A percentile compares a stretch with the other conserved stretches of the same genome.
Conservation (phyloP, 1,140 invertebrate genomes). For the Magallana ariakensis region DNA sequence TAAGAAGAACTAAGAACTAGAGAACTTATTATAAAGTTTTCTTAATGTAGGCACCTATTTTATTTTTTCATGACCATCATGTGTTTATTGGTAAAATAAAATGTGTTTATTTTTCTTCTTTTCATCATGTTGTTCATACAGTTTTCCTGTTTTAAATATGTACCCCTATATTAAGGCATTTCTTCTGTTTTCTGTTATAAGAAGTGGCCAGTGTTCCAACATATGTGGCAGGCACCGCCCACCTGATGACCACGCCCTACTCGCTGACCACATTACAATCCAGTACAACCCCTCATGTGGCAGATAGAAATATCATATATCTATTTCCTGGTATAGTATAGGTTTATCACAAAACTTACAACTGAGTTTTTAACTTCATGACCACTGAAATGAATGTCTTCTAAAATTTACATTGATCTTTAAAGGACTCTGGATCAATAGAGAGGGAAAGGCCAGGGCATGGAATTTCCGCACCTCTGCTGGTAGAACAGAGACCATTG, state of each 20-base stretch:
- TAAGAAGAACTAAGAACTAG: too few species aligned
- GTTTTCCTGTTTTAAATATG: background rate
- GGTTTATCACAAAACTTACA: too few species aligned
- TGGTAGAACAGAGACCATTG: background rate
- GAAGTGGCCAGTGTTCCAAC: constrained; percentile 48
- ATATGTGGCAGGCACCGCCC: constrained; percentile 43
- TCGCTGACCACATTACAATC: background rate
- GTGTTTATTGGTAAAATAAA: too few species aligned
- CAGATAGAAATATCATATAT: constrained; percentile 30
- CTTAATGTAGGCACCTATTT: too few species aligned
- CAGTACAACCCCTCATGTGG: constrained; percentile 11
- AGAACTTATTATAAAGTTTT: too few species aligned
- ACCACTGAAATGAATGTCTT: too few species aligned
- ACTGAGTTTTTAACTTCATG: too few species aligned
- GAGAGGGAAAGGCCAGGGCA: background rate
- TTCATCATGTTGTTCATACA: background rate
- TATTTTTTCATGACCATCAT: too few species aligned
- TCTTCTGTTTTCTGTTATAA: constrained; percentile 24
- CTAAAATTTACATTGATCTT: background rate
- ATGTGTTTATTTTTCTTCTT: too few species aligned
- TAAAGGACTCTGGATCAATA: constrained; percentile 12
- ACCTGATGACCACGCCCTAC: constrained; percentile 26
- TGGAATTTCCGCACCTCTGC: background rate
- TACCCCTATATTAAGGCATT: background rate
- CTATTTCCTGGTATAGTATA: background rate